Conservation (phyloP, 30 jellyfish, hydroid and myxozoan species). For the Hydractinia echinata region DNA sequence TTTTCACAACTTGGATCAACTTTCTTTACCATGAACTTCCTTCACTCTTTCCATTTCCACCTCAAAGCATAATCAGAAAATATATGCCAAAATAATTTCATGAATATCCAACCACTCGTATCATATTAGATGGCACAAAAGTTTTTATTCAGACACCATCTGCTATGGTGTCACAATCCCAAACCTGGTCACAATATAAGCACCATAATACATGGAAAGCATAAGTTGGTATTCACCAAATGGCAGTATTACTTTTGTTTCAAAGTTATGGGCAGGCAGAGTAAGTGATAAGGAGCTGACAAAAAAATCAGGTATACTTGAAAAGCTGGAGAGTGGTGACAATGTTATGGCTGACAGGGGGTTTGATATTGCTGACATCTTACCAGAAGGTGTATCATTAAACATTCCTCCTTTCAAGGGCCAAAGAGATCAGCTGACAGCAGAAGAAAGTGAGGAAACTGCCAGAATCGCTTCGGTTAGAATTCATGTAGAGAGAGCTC, state of each 20-base stretch:
- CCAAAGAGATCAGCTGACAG: neutral
- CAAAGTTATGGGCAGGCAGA: constrained; percentile 1
- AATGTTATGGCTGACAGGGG: constrained; percentile 3
- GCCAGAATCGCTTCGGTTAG: no score
- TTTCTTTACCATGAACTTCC: constrained; percentile 44
- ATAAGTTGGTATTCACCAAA: constrained; percentile 10
- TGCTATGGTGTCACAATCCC: neutral
- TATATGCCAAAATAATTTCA: constrained; percentile 30
- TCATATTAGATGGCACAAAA: no score
- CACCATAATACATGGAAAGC: neutral
- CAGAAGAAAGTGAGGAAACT: no score
- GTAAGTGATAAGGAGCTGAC: neutral
- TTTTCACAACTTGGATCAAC: constrained; percentile 50
- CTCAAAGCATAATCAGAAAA: constrained; percentile 25
- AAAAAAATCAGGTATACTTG: constrained; percentile 13
- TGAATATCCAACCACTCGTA: no score
- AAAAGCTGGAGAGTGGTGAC: neutral
- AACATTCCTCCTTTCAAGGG: constrained; percentile 1
- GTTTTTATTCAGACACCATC: neutral
- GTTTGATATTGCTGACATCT: neutral
- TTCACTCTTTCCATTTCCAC: constrained; percentile 49
- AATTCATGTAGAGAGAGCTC: no score
- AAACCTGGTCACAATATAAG: constrained; percentile 2
- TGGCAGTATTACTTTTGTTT: neutral
- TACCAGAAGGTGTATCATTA: constrained; percentile 7